phyloP scores from a whole-genome alignment of 2,888 invertebrate genomes.

The Venustoraphidia nigricollis region DNA sequence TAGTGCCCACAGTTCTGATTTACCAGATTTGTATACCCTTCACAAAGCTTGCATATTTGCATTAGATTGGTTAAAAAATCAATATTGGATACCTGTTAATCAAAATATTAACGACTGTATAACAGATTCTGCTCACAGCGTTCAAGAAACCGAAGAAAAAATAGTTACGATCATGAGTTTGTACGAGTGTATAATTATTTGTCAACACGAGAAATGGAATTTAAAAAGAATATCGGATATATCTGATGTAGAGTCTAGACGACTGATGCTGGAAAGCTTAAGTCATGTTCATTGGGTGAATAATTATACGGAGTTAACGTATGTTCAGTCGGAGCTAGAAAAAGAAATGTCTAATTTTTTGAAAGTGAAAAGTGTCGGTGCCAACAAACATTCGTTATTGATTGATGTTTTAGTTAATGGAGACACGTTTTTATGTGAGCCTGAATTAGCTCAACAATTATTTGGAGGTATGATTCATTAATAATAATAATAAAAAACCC shows the following conservation, averaged over 20 bases:
- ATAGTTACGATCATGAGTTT: slow-evolving; percentile 26
- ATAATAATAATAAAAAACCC: background rate
- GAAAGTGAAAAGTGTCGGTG: no score
- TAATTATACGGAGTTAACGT: background rate
- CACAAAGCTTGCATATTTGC: slow-evolving; percentile 44
- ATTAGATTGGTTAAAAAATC: slow-evolving; percentile 49
- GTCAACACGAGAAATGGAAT: slow-evolving; percentile 25
- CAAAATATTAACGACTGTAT: slow-evolving; percentile 31
- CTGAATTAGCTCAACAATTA: background rate
- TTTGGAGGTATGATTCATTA: slow-evolving; percentile 1
- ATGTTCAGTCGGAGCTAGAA: background rate
- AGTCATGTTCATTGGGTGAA: background rate
- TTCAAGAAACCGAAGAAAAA: slow-evolving; percentile 20
- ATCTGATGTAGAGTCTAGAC: slow-evolving; percentile 21
- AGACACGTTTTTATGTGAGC: background rate
- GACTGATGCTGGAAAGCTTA: background rate
- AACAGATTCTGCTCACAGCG: slow-evolving; percentile 17
- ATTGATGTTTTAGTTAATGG: background rate
- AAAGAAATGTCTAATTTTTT: background rate
- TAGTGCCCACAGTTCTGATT: slow-evolving; percentile 52
- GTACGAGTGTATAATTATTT: slow-evolving; percentile 28
- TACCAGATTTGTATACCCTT: slow-evolving; percentile 48
- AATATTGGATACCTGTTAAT: slow-evolving; percentile 48
- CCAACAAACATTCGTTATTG: background rate
- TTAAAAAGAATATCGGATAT: slow-evolving; percentile 29